Percentiles rank a stretch among this genome's conserved stretches.
phyloP scores from a whole-genome alignment of 2,888 invertebrate species.

The Dynastes hyllus region DNA sequence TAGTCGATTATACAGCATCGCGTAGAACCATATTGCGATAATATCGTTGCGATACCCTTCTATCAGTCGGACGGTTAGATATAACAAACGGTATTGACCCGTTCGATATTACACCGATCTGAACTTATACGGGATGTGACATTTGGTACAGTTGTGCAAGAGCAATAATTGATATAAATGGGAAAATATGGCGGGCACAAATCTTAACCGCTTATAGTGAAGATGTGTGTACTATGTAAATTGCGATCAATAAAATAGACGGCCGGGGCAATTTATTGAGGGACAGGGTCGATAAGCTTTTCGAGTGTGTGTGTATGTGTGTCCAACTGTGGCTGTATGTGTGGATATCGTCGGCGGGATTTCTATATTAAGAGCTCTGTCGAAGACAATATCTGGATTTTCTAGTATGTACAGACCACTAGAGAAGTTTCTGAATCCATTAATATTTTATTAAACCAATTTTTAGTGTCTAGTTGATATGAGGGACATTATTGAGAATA shows the following conservation, averaged over 20 bases:
- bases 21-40: no score
- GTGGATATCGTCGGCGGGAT: conserved; percentile 55
- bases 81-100: conserved; percentile 50
- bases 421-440: not conserved
- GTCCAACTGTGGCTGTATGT: conserved; percentile 12
- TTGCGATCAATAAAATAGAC: conserved; percentile 65
- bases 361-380: conserved; percentile 62
- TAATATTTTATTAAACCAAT: not conserved
- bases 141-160: conserved; percentile 57
- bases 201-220: conserved; percentile 65
- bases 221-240: conserved; percentile 69
- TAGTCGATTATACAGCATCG: no score
- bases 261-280: conserved; percentile 62
- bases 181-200: conserved; percentile 57
- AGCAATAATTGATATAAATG: conserved; percentile 63
- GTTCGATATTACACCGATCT: conserved; percentile 37
- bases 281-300: conserved; percentile 57
- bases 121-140: conserved; percentile 55
- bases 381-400: conserved; percentile 44
- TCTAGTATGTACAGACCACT: not conserved
- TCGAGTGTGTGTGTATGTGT: conserved; percentile 11
- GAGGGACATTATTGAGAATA: no score
- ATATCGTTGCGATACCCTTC: no score
- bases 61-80: not conserved
- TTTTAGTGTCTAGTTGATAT: no score